A percentile compares a stretch with the other conserved stretches of the same genome.
These are phyloP conservation scores for Tautogolabrus adspersus DNA, from an alignment of 2,113 vertebrate species.

Conservation along the genomic window DNA sequence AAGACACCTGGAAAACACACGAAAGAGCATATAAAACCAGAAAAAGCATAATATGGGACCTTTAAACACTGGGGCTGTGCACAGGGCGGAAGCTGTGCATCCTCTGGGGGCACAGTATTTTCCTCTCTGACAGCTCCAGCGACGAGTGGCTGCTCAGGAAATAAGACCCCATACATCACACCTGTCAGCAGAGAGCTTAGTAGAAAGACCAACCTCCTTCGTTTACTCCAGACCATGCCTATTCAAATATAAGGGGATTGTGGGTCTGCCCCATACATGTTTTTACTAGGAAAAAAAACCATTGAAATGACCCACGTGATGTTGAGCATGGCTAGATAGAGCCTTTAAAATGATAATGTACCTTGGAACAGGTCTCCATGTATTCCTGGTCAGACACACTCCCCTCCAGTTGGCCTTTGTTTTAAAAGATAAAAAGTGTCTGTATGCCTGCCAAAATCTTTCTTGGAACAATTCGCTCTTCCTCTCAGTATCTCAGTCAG, in stretches of 20 bases:
- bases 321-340: background rate
- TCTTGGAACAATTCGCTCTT: slow-evolving; percentile 14
- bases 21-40: too few relatives aligned
- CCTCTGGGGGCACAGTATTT: slow-evolving; percentile 37
- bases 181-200: slow-evolving; percentile 37
- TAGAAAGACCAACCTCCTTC: background rate
- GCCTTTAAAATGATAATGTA: slow-evolving; percentile 31
- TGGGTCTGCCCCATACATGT: slow-evolving; percentile 20
- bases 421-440: slow-evolving; percentile 32
- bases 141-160: slow-evolving; percentile 22
- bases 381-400: slow-evolving; percentile 33
- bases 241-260: slow-evolving; percentile 20
- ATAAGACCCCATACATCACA: slow-evolving; percentile 49
- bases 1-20: too few relatives aligned
- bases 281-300: slow-evolving; percentile 2
- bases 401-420: slow-evolving; percentile 37
- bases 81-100: slow-evolving; percentile 21
- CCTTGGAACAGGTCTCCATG: slow-evolving; percentile 20
- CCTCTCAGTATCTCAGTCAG: slow-evolving; percentile 21
- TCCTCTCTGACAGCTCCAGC: slow-evolving; percentile 43
- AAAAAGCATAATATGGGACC: too few relatives aligned
- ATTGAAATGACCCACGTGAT: slow-evolving; percentile 16
- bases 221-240: slow-evolving; percentile 10
- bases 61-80: background rate
- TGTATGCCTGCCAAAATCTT: slow-evolving; percentile 45